Evolutionary conservation across 2,113 vertebrate species (phyloP), one percentile per base, ranked within the genome.

Genomic region (Brienomyrus brachyistius): DNA sequence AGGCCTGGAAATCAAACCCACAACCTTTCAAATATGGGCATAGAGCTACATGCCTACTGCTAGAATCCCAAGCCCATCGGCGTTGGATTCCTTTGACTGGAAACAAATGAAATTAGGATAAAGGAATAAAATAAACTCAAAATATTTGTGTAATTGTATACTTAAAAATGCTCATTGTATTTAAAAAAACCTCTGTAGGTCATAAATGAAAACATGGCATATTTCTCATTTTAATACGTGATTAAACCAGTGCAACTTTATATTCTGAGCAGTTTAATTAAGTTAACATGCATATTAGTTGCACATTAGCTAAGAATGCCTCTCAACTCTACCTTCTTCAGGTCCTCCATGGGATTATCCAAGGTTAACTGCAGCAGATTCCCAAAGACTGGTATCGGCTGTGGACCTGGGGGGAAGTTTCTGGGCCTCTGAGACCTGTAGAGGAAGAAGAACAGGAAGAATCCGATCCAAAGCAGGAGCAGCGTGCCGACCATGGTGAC

Each of bases 321-420:
- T 21, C 11, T 83, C 4, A 11, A 50, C 66, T 91, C 83, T 91
- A 96, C 95, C 94, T 90, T 94, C 89, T 95, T 91, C 70, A 96
- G 92, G 88, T 95, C 95, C 7, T 93, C 87, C 27, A 95, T 74
- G 21, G 94, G 96, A 90, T 95, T 95, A 0, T 88, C 87, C 2
- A 95, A 40, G 59, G 80, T 94, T 21, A 96, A 54, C 1, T 95
- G 77, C 23, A 95, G 89, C 47, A 95, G 87, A 88, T 94, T 96
- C 23, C 96, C 95, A 48, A 96, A 87, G 47, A 96, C 1, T 0
- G 95, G 96, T 17, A 95, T 11, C 0, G 86, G 19, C 0, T 66
- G 31, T 5, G 96, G 95, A 54, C 96, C 95, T 0, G 96, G 95
- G 6, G 96, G 96, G 62, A 96, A 95, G 93, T 95, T 96, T 90